A percentile compares a stretch with the other conserved stretches of the same genome.
Evolutionary conservation across 2,113 vertebrate species (phyloP).

Genomic region (Notothenia coriiceps): DNA sequence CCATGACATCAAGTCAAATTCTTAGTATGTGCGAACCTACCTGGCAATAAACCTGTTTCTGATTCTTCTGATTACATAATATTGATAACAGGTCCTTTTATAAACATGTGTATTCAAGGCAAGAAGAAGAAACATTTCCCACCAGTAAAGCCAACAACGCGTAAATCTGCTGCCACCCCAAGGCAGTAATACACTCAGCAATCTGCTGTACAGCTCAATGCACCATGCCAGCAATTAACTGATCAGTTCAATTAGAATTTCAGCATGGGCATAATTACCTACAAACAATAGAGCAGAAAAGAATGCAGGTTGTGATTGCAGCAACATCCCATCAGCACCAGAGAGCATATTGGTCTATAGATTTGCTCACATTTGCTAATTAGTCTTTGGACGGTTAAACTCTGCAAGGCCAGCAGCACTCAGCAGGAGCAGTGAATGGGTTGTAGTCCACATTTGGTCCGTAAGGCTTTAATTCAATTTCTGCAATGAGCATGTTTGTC

Average conservation of each 20-base stretch:
- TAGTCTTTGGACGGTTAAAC: slow-evolving; percentile 19
- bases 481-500: background rate
- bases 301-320: slow-evolving; percentile 13
- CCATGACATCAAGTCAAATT: no score
- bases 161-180: background rate
- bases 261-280: slow-evolving; percentile 5
- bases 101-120: background rate
- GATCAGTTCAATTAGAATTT: slow-evolving; percentile 5
- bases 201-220: background rate
- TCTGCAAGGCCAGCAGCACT: background rate
- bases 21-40: no score
- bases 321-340: slow-evolving; percentile 10
- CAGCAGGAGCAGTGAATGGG: background rate
- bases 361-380: slow-evolving; percentile 11
- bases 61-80: background rate
- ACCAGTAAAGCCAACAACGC: background rate
- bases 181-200: slow-evolving; percentile 3
- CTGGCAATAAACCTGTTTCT: no score
- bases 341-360: slow-evolving; percentile 20
- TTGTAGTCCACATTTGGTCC: slow-evolving; percentile 5
- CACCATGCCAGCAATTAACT: slow-evolving; percentile 11
- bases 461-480: slow-evolving; percentile 11
- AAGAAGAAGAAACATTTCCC: slow-evolving; percentile 6
- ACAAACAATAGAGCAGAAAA: slow-evolving; percentile 19
- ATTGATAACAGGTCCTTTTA: background rate